phyloP scores from a whole-genome alignment of 2,113 vertebrate species.

The Ptilonorhynchus violaceus region DNA sequence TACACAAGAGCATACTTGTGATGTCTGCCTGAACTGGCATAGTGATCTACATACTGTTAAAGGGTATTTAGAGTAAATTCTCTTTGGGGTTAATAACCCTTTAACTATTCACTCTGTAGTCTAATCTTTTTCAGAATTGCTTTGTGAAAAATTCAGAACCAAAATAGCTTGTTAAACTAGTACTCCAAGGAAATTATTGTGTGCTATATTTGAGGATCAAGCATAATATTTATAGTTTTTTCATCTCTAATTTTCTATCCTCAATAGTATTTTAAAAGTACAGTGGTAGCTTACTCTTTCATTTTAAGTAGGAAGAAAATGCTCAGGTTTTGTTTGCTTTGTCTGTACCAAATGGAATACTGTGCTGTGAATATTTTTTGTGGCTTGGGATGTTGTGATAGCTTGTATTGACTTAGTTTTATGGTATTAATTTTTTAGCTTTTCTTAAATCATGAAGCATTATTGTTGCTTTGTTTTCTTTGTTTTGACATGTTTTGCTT shows the following conservation, averaged over 20 bases:
- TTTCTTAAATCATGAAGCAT: neutral
- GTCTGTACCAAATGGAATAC: neutral
- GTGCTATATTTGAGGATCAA: neutral
- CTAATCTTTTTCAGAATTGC: constrained; percentile 50
- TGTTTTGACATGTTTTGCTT: constrained; percentile 44
- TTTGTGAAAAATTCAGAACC: constrained; percentile 26
- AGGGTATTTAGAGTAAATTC: constrained; percentile 56
- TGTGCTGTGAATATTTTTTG: neutral
- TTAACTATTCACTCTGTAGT: constrained; percentile 32
- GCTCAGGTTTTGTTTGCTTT: neutral
- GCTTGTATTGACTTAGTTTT: neutral
- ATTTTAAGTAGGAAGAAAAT: neutral
- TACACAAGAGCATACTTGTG: constrained; percentile 54
- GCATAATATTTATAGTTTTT: neutral
- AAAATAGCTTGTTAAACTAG: constrained; percentile 37
- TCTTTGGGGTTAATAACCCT: constrained; percentile 56
- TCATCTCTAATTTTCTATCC: neutral
- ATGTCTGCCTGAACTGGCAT: constrained; percentile 55
- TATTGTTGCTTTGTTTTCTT: constrained; percentile 12
- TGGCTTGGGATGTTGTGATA: neutral
- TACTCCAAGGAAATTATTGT: constrained; percentile 18
- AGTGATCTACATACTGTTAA: constrained; percentile 47
- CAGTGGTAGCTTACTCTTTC: neutral
- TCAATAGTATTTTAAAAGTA: neutral
- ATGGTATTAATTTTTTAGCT: neutral